Conservation (phyloP, 1,140 invertebrate species). For the Euglossa dilemma region DNA sequence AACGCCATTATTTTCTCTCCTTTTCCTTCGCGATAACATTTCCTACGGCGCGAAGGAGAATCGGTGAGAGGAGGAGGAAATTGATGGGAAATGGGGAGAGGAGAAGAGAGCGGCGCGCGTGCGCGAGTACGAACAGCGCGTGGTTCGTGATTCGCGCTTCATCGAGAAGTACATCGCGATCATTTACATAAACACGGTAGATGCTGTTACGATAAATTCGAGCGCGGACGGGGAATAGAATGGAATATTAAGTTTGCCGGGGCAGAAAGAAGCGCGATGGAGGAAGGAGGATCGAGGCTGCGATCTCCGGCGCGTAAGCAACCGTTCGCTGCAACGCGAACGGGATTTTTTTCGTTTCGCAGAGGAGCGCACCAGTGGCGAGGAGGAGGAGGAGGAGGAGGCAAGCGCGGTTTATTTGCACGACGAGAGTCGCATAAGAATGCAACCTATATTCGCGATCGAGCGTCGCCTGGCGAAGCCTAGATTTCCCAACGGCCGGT, state of each 20-base stretch:
- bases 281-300: background rate
- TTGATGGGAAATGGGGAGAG: too few relatives aligned
- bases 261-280: background rate
- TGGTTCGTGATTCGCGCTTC: slow-evolving; percentile 34
- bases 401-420: slow-evolving; percentile 9
- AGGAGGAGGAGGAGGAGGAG: too few relatives aligned
- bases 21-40: too few relatives aligned
- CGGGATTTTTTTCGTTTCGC: background rate
- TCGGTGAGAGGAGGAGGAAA: too few relatives aligned
- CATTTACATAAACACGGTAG: slow-evolving; percentile 63
- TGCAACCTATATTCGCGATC: slow-evolving; percentile 32
- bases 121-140: background rate
- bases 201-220: slow-evolving; percentile 63
- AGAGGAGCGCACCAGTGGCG: too few relatives aligned
- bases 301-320: slow-evolving; percentile 45
- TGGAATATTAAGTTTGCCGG: slow-evolving; percentile 58
- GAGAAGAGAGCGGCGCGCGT: background rate
- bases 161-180: slow-evolving; percentile 35
- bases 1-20: background rate
- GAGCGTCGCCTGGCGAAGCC: slow-evolving; percentile 8
- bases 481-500: slow-evolving; percentile 27
- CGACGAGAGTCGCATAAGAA: slow-evolving; percentile 34
- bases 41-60: too few relatives aligned
- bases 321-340: background rate
- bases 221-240: slow-evolving; percentile 31